phyloP scores from a whole-genome alignment of 2,113 vertebrate genomes.

The Hydrolagus affinis region DNA sequence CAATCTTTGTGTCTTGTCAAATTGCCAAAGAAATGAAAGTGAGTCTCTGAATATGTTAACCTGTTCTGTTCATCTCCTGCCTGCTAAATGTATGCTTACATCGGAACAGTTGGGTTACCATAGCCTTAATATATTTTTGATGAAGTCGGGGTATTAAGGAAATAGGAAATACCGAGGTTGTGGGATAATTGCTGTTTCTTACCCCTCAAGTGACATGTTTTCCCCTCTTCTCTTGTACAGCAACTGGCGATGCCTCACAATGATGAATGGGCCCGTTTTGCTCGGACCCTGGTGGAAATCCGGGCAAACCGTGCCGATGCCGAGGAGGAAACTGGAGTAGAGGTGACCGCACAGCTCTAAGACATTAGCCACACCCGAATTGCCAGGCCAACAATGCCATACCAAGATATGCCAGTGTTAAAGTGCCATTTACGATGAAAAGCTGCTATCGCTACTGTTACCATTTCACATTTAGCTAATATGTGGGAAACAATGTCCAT shows the following conservation, averaged over 20 bases:
- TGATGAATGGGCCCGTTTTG: constrained; percentile 85
- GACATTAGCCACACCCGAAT: rapidly evolving
- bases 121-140: neutral
- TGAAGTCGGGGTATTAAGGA: neutral
- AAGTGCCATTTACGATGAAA: constrained; percentile 24
- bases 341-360: constrained; percentile 68
- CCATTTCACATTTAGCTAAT: constrained; percentile 2
- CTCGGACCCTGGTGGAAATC: constrained; percentile 85
- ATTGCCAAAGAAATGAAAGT: neutral
- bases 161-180: neutral
- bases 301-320: constrained; percentile 84
- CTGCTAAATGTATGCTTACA: neutral
- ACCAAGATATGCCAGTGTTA: constrained; percentile 12
- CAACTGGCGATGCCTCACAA: constrained; percentile 81
- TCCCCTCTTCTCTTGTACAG: constrained; percentile 35
- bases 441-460: constrained; percentile 22
- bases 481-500: constrained; percentile 1
- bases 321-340: constrained; percentile 78
- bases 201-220: neutral
- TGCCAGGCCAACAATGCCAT: neutral
- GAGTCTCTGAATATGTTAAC: neutral
- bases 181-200: neutral
- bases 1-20: neutral
- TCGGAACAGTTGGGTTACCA: neutral
- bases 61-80: neutral